A percentile compares a stretch with the other conserved stretches of the same genome.
Evolutionary conservation across 1,140 invertebrate species (phyloP).

Genomic region (Leptinotarsa texana): DNA sequence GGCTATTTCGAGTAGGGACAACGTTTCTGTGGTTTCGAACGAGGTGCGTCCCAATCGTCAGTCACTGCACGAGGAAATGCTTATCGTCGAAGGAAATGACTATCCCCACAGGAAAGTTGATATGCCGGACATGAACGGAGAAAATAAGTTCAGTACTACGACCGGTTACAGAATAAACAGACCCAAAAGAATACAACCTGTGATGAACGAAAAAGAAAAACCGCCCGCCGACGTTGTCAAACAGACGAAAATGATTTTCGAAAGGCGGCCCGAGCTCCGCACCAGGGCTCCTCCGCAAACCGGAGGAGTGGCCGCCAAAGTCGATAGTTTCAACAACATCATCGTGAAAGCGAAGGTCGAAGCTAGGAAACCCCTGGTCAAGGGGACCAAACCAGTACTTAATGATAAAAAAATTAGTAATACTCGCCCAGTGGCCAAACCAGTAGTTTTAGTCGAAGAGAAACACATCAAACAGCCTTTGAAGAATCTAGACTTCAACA

Average conservation of each 20-base stretch:
- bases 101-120: slow-evolving; percentile 39
- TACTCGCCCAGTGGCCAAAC: slow-evolving; percentile 25
- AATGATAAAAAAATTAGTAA: slow-evolving; percentile 39
- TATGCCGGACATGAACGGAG: slow-evolving; percentile 53
- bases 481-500: slow-evolving; percentile 17
- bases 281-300: slow-evolving; percentile 58
- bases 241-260: slow-evolving; percentile 81
- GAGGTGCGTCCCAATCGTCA: slow-evolving; percentile 42
- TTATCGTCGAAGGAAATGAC: slow-evolving; percentile 45
- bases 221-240: slow-evolving; percentile 85
- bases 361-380: slow-evolving; percentile 55
- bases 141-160: slow-evolving; percentile 42
- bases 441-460: slow-evolving; percentile 33
- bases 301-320: slow-evolving; percentile 68
- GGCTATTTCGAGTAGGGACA: slow-evolving; percentile 64
- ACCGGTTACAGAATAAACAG: slow-evolving; percentile 54
- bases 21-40: slow-evolving; percentile 22
- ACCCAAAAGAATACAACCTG: slow-evolving; percentile 68
- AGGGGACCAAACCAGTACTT: slow-evolving; percentile 48
- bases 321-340: slow-evolving; percentile 68
- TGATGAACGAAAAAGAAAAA: slow-evolving; percentile 78
- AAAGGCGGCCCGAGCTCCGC: slow-evolving; percentile 66
- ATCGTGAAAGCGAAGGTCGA: slow-evolving; percentile 59
- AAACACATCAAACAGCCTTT: not conserved
- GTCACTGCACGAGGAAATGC: slow-evolving; percentile 50